Evolutionary conservation across 1,140 invertebrate genomes (phyloP).

Genomic region (Steinernema feltiae): DNA sequence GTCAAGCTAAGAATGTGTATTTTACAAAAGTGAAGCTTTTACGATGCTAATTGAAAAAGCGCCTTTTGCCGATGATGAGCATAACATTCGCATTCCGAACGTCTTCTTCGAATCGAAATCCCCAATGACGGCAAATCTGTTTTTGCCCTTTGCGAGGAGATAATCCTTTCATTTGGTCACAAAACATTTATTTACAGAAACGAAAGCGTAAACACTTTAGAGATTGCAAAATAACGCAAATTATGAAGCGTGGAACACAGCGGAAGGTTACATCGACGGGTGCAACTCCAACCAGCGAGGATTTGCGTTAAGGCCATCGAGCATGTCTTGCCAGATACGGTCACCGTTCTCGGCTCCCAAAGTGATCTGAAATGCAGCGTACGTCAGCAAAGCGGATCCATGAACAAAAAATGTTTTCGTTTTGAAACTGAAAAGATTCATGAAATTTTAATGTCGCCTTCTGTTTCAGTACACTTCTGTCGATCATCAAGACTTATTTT

Average conservation of each 20-base stretch:
- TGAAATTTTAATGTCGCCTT: not conserved
- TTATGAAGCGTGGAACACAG: not conserved
- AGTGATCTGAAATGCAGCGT: not conserved
- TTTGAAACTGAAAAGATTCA: not conserved
- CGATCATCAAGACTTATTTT: too few species aligned
- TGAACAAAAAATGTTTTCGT: not conserved
- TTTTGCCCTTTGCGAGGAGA: too few species aligned
- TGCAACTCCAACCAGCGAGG: not conserved
- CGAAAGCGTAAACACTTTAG: not conserved
- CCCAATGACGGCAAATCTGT: too few species aligned
- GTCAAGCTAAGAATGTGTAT: too few species aligned
- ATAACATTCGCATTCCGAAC: too few species aligned
- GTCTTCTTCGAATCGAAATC: too few species aligned
- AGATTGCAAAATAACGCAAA: not conserved
- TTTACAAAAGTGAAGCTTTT: too few species aligned
- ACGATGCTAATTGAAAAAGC: too few species aligned
- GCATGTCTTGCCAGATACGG: conserved; percentile 11
- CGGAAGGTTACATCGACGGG: not conserved
- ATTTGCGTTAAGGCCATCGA: not conserved
- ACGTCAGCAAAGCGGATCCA: not conserved
- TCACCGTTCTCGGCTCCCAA: not conserved
- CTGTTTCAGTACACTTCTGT: not conserved
- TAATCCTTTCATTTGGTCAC: too few species aligned
- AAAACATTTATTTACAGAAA: conserved; percentile 8
- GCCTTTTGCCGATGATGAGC: too few species aligned